Evolutionary conservation across 1,140 invertebrate genomes (phyloP).

Genomic region (Alviniconcha marisindica): DNA sequence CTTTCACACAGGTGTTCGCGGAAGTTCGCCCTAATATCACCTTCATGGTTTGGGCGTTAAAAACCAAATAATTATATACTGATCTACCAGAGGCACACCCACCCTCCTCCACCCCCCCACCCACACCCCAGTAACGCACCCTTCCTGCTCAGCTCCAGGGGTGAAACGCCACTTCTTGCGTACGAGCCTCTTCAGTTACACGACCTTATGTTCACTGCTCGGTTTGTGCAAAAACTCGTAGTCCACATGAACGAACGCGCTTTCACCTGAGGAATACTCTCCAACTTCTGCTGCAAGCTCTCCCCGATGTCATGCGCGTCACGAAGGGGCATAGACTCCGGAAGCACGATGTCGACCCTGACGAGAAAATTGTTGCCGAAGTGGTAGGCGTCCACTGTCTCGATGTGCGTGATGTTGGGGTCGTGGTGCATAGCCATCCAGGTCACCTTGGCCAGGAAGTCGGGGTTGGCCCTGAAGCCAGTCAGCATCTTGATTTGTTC

Average conservation of each 20-base stretch:
- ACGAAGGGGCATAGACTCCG: slow-evolving; percentile 71
- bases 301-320: slow-evolving; percentile 77
- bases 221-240: slow-evolving; percentile 74
- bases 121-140: no score
- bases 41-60: no score
- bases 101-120: no score
- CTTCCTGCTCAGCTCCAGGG: no score
- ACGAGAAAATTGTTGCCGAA: slow-evolving; percentile 76
- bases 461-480: slow-evolving; percentile 69
- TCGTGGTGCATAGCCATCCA: slow-evolving; percentile 75
- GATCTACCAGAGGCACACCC: no score
- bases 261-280: slow-evolving; percentile 76
- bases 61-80: no score
- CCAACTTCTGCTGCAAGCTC: slow-evolving; percentile 75
- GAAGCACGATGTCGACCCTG: slow-evolving; percentile 74
- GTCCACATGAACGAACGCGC: slow-evolving; percentile 78
- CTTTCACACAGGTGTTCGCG: no score
- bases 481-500: slow-evolving; percentile 72
- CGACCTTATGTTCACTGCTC: slow-evolving; percentile 67
- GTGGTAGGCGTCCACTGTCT: slow-evolving; percentile 78
- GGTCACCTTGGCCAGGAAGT: slow-evolving; percentile 71
- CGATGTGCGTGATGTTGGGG: slow-evolving; percentile 71
- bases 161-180: no score
- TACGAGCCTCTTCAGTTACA: no score
- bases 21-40: no score